Evolutionary conservation across 2,797 vertebrate genomes (phyloP).

Genomic region (Cossypha caffra): DNA sequence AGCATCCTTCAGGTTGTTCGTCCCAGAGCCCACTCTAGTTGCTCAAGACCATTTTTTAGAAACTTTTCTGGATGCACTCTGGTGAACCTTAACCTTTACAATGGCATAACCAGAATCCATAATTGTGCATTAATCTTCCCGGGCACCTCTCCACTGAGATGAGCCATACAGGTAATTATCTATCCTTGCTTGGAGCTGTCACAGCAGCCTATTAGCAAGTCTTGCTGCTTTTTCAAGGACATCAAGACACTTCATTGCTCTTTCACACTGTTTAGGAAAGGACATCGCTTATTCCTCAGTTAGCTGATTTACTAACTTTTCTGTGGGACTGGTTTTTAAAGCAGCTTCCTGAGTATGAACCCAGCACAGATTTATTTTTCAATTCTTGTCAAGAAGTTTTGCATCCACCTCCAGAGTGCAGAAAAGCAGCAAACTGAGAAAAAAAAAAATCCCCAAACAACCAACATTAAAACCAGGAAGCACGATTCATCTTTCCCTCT

Average conservation of each 20-base stretch:
- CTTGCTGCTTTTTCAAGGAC: background rate
- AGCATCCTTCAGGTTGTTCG: background rate
- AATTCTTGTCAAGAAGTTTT: background rate
- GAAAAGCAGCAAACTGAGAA: background rate
- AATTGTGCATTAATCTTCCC: background rate
- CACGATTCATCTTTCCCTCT: background rate
- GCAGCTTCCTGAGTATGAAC: background rate
- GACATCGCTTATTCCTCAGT: background rate
- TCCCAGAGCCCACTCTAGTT: background rate
- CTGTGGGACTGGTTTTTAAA: background rate
- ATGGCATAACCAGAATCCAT: background rate
- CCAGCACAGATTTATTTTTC: background rate
- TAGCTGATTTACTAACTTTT: background rate
- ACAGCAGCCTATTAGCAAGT: background rate
- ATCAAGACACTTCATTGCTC: background rate
- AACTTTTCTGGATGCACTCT: background rate
- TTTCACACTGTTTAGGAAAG: background rate
- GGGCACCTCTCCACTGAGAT: background rate
- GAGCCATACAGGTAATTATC: background rate
- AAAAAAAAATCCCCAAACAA: fast-evolving
- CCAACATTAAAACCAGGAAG: background rate
- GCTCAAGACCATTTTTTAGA: background rate
- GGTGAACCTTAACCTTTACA: background rate
- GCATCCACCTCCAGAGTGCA: background rate
- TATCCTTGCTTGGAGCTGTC: background rate